Evolutionary conservation across 2,888 invertebrate species (phyloP).

Genomic region (Scaeva pyrastri): DNA sequence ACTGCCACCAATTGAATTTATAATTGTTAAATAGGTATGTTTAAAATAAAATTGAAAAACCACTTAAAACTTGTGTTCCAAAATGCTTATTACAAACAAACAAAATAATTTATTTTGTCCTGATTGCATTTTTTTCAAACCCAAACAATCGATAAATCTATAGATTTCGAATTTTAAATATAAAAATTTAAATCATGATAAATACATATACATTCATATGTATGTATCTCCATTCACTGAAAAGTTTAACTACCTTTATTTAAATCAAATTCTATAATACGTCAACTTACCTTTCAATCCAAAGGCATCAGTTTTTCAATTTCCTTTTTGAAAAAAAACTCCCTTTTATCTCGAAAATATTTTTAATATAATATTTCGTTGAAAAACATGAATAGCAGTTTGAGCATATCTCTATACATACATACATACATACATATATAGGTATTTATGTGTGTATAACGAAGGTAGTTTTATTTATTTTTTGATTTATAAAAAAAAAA

Average conservation of each 20-base stretch:
- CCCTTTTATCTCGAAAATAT: conserved; percentile 43
- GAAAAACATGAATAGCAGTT: conserved; percentile 41
- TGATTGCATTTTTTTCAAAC: too few relatives aligned
- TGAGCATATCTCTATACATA: too few relatives aligned
- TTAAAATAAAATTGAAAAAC: conserved; percentile 53
- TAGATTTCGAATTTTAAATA: background rate
- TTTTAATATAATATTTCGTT: conserved; percentile 66
- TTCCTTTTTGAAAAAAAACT: conserved; percentile 7
- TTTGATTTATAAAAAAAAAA: conserved; percentile 10
- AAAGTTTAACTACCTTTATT: conserved; percentile 31
- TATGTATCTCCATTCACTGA: background rate
- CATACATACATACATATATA: too few relatives aligned
- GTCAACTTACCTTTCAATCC: conserved; percentile 9
- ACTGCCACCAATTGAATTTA: too few relatives aligned
- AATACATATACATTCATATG: too few relatives aligned
- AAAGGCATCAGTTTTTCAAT: conserved; percentile 32
- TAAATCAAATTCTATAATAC: conserved; percentile 30
- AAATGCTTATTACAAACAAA: too few relatives aligned
- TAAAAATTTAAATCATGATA: background rate
- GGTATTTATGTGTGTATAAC: too few relatives aligned
- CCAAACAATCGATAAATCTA: too few relatives aligned
- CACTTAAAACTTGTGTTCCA: too few relatives aligned
- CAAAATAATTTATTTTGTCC: too few relatives aligned
- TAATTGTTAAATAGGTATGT: too few relatives aligned
- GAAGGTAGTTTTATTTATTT: conserved; percentile 22